Evolutionary conservation across 2,888 invertebrate genomes (phyloP).

Genomic region (Spisula solida): DNA sequence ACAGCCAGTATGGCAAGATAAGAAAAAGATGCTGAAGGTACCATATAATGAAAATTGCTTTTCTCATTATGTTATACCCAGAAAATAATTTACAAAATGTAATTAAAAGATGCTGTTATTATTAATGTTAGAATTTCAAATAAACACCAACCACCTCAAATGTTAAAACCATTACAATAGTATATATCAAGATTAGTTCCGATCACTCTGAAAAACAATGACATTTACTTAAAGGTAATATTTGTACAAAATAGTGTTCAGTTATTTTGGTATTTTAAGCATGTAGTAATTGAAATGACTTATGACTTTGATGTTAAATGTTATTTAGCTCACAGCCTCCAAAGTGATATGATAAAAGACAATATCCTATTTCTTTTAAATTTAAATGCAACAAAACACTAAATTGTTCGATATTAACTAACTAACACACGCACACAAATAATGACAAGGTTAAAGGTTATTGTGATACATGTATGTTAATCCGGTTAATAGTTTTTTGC

Average conservation of each 20-base stretch:
- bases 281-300: too few relatives aligned
- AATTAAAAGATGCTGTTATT: not conserved
- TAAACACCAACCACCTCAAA: not conserved
- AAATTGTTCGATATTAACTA: not conserved
- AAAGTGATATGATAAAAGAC: too few relatives aligned
- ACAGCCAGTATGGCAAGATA: too few relatives aligned
- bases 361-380: too few relatives aligned
- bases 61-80: too few relatives aligned
- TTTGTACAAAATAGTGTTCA: not conserved
- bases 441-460: not conserved
- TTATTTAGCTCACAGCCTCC: too few relatives aligned
- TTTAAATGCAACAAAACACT: not conserved
- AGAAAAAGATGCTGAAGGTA: too few relatives aligned
- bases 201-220: not conserved
- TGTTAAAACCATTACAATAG: not conserved
- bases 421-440: slow-evolving; percentile 12
- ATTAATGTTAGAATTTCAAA: not conserved
- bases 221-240: not conserved
- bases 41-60: too few relatives aligned
- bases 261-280: not conserved
- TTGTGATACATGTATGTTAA: slow-evolving; percentile 22
- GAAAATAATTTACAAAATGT: too few relatives aligned
- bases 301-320: too few relatives aligned
- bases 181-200: not conserved
- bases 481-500: slow-evolving; percentile 10